A percentile compares a stretch with the other conserved stretches of the same genome.
phyloP scores from a whole-genome alignment of 2,113 vertebrate species.

The Eclectus roratus region DNA sequence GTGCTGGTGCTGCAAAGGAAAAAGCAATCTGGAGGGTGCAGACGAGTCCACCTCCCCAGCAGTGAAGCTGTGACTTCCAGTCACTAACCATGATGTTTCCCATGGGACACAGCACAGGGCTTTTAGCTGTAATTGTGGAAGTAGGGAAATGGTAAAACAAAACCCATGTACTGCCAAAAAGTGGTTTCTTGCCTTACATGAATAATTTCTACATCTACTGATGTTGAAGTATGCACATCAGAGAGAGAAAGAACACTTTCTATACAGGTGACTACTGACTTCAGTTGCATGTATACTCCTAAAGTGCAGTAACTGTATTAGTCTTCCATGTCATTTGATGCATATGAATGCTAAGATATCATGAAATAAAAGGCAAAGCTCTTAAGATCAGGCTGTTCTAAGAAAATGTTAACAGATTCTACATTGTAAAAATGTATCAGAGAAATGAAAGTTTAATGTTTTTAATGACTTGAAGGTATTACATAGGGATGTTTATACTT shows the following conservation, averaged over 20 bases:
- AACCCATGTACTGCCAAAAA: not conserved
- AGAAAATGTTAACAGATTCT: not conserved
- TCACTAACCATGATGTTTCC: not conserved
- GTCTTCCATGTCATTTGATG: not conserved
- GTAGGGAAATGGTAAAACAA: not conserved
- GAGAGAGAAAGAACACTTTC: not conserved
- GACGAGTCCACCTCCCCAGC: rapidly evolving
- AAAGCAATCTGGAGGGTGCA: not conserved
- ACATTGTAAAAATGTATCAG: not conserved
- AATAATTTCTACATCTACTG: not conserved
- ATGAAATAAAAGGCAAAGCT: not conserved
- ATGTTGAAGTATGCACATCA: rapidly evolving
- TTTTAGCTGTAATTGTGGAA: not conserved
- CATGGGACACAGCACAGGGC: not conserved
- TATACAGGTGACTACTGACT: not conserved
- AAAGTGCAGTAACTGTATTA: not conserved
- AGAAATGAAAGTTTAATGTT: not conserved
- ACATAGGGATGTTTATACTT: not conserved
- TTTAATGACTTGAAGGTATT: not conserved
- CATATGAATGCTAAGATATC: not conserved
- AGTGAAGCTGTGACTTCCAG: rapidly evolving
- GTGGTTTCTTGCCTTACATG: not conserved
- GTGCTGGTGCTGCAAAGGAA: not conserved
- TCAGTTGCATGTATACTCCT: not conserved
- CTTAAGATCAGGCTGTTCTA: not conserved